phyloP scores from a whole-genome alignment of 2,888 invertebrate genomes.

The Campaea margaritaria region DNA sequence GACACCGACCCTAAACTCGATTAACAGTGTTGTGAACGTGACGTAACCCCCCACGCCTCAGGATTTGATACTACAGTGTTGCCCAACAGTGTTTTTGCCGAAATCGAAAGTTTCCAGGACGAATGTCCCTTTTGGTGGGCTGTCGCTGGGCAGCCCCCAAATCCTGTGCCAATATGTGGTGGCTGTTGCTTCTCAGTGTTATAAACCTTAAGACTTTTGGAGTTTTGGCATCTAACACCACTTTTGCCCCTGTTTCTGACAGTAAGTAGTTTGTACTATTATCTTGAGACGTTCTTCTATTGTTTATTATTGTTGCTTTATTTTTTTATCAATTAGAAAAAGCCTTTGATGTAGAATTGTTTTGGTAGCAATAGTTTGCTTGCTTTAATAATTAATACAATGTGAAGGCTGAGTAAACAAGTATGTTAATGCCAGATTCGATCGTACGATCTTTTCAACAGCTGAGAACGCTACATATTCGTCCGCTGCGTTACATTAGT shows the following conservation, averaged over 20 bases:
- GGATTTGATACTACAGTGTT: slow-evolving; percentile 64
- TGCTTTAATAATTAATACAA: slow-evolving; percentile 9
- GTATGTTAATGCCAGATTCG: slow-evolving; percentile 42
- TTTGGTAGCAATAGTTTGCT: background rate
- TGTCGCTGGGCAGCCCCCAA: slow-evolving; percentile 83
- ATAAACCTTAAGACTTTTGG: slow-evolving; percentile 72
- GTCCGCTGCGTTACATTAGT: slow-evolving; percentile 45
- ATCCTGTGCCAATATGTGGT: slow-evolving; percentile 83
- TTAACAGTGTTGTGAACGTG: slow-evolving; percentile 61
- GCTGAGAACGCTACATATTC: slow-evolving; percentile 53
- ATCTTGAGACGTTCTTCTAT: slow-evolving; percentile 30
- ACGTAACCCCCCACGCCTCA: slow-evolving; percentile 53
- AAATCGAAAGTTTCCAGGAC: slow-evolving; percentile 80
- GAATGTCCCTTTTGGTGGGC: slow-evolving; percentile 82
- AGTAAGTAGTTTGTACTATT: slow-evolving; percentile 64
- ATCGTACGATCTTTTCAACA: slow-evolving; percentile 52
- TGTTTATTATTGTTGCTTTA: slow-evolving; percentile 28
- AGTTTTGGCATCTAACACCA: slow-evolving; percentile 70
- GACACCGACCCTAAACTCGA: slow-evolving; percentile 58
- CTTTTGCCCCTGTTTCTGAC: slow-evolving; percentile 57
- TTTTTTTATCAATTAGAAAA: slow-evolving; percentile 5
- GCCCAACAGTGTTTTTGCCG: slow-evolving; percentile 66
- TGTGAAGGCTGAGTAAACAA: slow-evolving; percentile 47
- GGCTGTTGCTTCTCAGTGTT: slow-evolving; percentile 80
- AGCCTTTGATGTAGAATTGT: background rate